A percentile compares a stretch with the other conserved stretches of the same genome.
Evolutionary conservation across 2,888 invertebrate genomes (phyloP).

Genomic region (Thelaira solivaga): DNA sequence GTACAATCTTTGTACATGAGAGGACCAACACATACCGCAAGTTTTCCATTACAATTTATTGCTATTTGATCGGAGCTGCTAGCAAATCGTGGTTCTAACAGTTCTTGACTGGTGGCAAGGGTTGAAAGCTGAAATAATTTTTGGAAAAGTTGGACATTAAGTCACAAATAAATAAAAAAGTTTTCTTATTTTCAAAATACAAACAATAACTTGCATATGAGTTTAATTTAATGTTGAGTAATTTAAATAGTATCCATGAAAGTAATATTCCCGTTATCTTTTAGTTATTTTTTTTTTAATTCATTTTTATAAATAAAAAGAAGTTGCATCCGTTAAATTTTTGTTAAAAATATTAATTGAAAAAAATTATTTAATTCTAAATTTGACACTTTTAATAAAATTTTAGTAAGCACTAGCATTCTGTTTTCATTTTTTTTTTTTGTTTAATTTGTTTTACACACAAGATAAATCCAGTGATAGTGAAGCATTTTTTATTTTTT

Average conservation of each 20-base stretch:
- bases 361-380: too few species aligned
- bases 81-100: conserved; percentile 46
- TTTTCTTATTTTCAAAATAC: neutral
- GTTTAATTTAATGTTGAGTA: conserved; percentile 66
- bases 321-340: neutral
- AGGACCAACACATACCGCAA: conserved; percentile 72
- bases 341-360: neutral
- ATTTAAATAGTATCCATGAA: conserved; percentile 69
- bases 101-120: conserved; percentile 67
- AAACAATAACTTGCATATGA: conserved; percentile 69
- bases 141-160: neutral
- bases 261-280: conserved; percentile 69
- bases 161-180: neutral
- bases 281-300: neutral
- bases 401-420: neutral
- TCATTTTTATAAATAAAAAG: neutral
- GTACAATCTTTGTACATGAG: conserved; percentile 69
- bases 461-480: conserved; percentile 55
- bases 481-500: conserved; percentile 43
- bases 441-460: conserved; percentile 38
- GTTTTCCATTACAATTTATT: conserved; percentile 69
- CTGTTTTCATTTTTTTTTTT: neutral
- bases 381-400: neutral
- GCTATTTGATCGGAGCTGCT: conserved; percentile 6
- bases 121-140: conserved; percentile 68